These are phyloP conservation scores for Caenorhabditis sp. DNA, from an alignment of 2,888 invertebrate genomes.

Conservation along the genomic window DNA sequence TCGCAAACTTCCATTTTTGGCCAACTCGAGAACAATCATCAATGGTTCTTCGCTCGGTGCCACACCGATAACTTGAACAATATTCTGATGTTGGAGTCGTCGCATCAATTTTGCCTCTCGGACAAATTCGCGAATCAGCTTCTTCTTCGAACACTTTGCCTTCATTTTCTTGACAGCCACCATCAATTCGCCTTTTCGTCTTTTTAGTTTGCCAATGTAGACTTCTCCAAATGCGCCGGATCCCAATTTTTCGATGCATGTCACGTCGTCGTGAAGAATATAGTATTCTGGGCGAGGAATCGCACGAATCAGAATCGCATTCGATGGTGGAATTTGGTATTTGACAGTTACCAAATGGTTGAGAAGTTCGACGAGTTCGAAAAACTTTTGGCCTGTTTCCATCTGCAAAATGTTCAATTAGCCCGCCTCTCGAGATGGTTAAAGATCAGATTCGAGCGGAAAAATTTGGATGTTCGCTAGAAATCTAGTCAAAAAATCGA, in stretches of 20 bases:
- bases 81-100: slow-evolving; percentile 30
- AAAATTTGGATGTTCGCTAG: too few species aligned
- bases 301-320: not conserved
- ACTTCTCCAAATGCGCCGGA: slow-evolving; percentile 46
- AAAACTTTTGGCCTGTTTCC: not conserved
- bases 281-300: slow-evolving; percentile 39
- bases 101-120: slow-evolving; percentile 44
- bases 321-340: not conserved
- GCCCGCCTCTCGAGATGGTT: too few species aligned
- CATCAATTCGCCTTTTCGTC: slow-evolving; percentile 2
- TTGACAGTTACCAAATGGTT: not conserved
- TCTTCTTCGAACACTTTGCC: slow-evolving; percentile 27
- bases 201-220: slow-evolving; percentile 18
- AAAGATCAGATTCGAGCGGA: too few species aligned
- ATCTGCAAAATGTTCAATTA: not conserved
- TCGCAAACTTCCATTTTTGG: slow-evolving; percentile 48
- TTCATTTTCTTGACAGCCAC: slow-evolving; percentile 46
- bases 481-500: too few species aligned
- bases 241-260: slow-evolving; percentile 26
- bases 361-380: slow-evolving; percentile 3
- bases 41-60: slow-evolving; percentile 44
- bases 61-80: slow-evolving; percentile 43
- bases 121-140: slow-evolving; percentile 30
- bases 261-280: slow-evolving; percentile 35
- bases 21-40: slow-evolving; percentile 46